Conservation (phyloP, 2,888 invertebrate species). For the Hirtodrosophila histrioides region DNA sequence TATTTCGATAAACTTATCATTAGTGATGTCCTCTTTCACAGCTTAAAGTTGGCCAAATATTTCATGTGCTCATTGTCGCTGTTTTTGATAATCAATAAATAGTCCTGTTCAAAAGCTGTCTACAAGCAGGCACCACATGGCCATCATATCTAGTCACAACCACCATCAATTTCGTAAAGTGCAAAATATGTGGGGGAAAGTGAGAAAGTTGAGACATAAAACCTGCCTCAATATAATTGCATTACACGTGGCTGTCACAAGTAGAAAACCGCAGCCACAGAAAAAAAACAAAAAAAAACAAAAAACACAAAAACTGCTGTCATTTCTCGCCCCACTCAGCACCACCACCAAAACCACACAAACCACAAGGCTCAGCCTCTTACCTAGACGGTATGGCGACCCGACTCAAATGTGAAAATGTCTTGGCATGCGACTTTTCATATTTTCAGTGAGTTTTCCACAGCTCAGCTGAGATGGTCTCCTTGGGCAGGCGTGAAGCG, state of each 20-base stretch:
- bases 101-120: conserved; percentile 19
- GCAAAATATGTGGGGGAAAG: conserved; percentile 31
- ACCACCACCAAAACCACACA: conserved; percentile 29
- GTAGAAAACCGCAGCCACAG: conserved; percentile 41
- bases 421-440: conserved; percentile 72
- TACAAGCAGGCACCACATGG: conserved; percentile 15
- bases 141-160: conserved; percentile 27
- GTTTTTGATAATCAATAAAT: conserved; percentile 45
- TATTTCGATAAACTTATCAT: conserved; percentile 12
- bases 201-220: conserved; percentile 63
- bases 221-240: conserved; percentile 76
- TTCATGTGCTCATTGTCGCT: conserved; percentile 19
- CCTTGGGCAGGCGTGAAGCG: conserved; percentile 22
- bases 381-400: conserved; percentile 13
- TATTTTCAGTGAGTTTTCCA: conserved; percentile 52
- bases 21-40: conserved; percentile 3
- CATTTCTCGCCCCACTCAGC: conserved; percentile 16
- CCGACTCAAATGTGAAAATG: conserved; percentile 58
- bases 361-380: conserved; percentile 38
- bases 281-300: conserved; percentile 8
- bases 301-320: conserved; percentile 28
- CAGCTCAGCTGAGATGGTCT: conserved; percentile 9
- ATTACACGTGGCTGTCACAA: conserved; percentile 72
- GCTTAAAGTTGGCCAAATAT: conserved; percentile 3
- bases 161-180: conserved; percentile 55